phyloP scores from a whole-genome alignment of 1,140 invertebrate species.

The Holcopasites calliopsidis region DNA sequence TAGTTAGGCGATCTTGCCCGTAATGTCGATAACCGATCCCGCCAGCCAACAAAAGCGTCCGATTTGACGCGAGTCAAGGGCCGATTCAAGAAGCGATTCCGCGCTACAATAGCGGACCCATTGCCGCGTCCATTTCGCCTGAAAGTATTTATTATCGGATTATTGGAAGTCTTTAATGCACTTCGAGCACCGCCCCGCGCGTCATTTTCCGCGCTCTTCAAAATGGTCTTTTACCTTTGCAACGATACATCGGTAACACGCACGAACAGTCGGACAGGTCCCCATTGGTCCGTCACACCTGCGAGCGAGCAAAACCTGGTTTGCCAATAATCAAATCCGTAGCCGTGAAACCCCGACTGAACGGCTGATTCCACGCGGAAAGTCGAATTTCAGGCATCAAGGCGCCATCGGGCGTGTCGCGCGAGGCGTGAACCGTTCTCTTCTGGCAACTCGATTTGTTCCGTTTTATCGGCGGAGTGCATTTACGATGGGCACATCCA shows the following conservation, averaged over 20 bases:
- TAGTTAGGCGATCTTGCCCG: conserved; percentile 14
- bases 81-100: conserved; percentile 35
- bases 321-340: conserved; percentile 53
- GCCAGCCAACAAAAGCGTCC: neutral
- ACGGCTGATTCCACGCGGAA: conserved; percentile 21
- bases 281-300: neutral
- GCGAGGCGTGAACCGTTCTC: neutral
- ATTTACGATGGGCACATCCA: conserved; percentile 28
- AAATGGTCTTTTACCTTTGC: conserved; percentile 24
- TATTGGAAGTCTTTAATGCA: conserved; percentile 66
- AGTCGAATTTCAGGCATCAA: conserved; percentile 52
- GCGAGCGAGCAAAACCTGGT: neutral
- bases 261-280: no score
- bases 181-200: neutral
- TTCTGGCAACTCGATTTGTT: conserved; percentile 30
- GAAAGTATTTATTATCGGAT: conserved; percentile 70
- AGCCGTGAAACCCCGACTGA: conserved; percentile 56
- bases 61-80: conserved; percentile 38
- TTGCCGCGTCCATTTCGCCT: conserved; percentile 55
- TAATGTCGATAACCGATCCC: conserved; percentile 45
- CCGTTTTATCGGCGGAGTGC: conserved; percentile 51
- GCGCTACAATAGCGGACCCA: conserved; percentile 22
- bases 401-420: no score
- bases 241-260: conserved; percentile 28
- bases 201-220: conserved; percentile 10